Conservation (phyloP, 2,113 vertebrate genomes). For the Ictalurus furcatus region DNA sequence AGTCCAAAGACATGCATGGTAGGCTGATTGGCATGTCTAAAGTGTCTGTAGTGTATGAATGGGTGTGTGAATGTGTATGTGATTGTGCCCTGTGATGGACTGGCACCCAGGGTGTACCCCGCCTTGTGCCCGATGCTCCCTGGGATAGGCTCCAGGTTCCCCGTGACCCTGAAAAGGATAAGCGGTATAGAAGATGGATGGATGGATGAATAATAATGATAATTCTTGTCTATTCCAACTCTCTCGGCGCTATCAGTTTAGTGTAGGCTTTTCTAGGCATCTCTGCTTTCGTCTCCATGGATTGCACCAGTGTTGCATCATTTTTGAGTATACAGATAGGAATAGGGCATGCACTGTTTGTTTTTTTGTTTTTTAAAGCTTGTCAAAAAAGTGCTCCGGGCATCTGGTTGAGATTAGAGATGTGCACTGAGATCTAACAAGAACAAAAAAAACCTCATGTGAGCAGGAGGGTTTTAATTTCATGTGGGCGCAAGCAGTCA, state of each 20-base stretch:
- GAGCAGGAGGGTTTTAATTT: not conserved
- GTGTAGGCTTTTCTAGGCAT: not conserved
- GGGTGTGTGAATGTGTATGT: too few species aligned
- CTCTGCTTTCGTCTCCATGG: not conserved
- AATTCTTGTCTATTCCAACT: not conserved
- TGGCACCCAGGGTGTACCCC: too few species aligned
- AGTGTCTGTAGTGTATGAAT: too few species aligned
- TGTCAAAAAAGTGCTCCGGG: not conserved
- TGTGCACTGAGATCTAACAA: not conserved
- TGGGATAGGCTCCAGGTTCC: too few species aligned
- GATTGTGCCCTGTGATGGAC: too few species aligned
- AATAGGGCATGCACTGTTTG: not conserved
- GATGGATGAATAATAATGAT: not conserved
- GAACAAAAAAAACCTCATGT: not conserved
- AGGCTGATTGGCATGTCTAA: too few species aligned
- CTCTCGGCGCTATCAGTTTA: not conserved
- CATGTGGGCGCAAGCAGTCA: not conserved
- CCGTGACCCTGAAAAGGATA: too few species aligned
- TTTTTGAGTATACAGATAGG: not conserved
- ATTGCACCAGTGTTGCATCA: slow-evolving; percentile 2
- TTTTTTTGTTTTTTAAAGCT: not conserved
- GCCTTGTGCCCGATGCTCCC: too few species aligned
- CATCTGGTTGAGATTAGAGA: not conserved
- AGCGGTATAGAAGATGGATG: too few species aligned
- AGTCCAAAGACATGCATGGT: too few species aligned